Conservation (phyloP, 1,140 invertebrate species). For the Alviniconcha marisindica region DNA sequence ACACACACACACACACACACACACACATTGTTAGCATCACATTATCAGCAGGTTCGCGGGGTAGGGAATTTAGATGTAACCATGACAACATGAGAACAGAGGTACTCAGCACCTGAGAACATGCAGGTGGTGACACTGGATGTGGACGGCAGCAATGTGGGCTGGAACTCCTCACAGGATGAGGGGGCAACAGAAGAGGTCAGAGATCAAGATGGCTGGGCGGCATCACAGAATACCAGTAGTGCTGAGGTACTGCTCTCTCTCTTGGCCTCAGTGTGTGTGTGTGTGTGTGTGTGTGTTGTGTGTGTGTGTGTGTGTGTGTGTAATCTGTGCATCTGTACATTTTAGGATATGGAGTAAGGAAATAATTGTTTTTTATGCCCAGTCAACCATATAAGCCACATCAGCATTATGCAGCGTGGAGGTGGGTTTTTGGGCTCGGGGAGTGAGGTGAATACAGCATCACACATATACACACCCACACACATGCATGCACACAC, state of each 20-base stretch:
- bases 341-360: too few relatives aligned
- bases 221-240: not conserved
- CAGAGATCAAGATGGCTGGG: not conserved
- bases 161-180: constrained; percentile 8
- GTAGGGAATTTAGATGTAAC: not conserved
- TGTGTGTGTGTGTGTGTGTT: not conserved
- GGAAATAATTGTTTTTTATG: too few relatives aligned
- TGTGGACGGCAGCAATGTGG: constrained; percentile 10
- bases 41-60: not conserved
- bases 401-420: too few relatives aligned
- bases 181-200: not conserved
- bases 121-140: constrained; percentile 6
- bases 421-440: too few relatives aligned
- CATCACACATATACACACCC: too few relatives aligned
- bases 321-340: not conserved
- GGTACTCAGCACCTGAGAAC: not conserved
- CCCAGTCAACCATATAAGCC: too few relatives aligned
- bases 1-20: too few relatives aligned
- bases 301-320: not conserved
- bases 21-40: too few relatives aligned
- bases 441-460: too few relatives aligned
- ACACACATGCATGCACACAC: too few relatives aligned
- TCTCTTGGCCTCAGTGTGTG: not conserved
- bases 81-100: not conserved
- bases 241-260: too few relatives aligned